Evolutionary conservation across 2,113 vertebrate genomes (phyloP), one percentile per base, ranked within the genome.

Genomic region (Heterocephalus glaber): DNA sequence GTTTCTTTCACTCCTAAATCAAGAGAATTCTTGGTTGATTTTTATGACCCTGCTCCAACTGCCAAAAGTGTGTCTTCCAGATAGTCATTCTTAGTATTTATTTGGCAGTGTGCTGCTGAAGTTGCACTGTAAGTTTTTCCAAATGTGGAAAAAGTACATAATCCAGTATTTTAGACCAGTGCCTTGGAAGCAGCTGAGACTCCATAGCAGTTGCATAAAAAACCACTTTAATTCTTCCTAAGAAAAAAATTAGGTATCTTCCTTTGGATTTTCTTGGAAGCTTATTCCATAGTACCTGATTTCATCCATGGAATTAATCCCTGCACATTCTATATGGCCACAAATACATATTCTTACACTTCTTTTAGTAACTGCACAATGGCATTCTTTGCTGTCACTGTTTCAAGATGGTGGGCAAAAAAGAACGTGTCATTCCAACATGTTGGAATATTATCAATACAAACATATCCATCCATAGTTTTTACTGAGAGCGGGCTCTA

Each of bases 141-240:
- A 95, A 86, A 66, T 74, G 66, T 89, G 79, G 88, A 92, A 82
- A 96, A 90, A 96, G 38, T 82, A 81, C 35, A 70, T 90, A 76
- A 89, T 88, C 56, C 44, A 90, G 16, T 26, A 74, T 77, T 92
- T 86, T 91, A 97, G 24, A 89, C 44, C 49, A 52, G 20, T 30
- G 22, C 74, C 74, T 95, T 89, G 65, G 76, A 87, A 81, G 56
- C 74, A 90, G 87, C 66, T 93, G 86, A 79, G 68, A 89, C 54
- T 56, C 68, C 28, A 74, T 26, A 20, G 35, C 16, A 82, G 35
- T 38, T 88, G 49, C 41, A 49, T 11, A 81, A 56, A 87, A 95
- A 94, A 28, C 41, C 44, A 95, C 77, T 81, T 49, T 77, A 80
- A 89, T 91, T 90, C 49, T 93, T 54, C 47, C 72, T 95, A 52